Conservation (phyloP, 2,888 invertebrate species). For the Palloptera scutellata region DNA sequence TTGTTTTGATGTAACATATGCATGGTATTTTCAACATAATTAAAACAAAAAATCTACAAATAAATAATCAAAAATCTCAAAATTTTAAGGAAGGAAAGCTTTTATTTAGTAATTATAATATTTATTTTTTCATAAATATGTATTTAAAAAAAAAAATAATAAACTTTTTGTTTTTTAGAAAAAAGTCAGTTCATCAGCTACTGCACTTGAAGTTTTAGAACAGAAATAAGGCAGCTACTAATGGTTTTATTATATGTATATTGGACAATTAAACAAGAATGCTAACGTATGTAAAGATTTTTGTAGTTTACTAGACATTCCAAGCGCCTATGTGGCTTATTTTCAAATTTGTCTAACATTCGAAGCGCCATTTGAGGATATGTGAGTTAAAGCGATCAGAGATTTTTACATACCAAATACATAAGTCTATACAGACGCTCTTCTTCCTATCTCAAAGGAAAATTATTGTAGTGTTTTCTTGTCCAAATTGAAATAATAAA, state of each 20-base stretch:
- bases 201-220: slow-evolving; percentile 26
- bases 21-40: neutral
- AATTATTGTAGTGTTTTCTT: slow-evolving; percentile 30
- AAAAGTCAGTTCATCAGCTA: slow-evolving; percentile 13
- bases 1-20: neutral
- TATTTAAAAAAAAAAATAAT: neutral
- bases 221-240: slow-evolving; percentile 30
- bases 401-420: no score
- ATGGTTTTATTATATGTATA: slow-evolving; percentile 32
- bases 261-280: slow-evolving; percentile 25
- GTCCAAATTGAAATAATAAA: slow-evolving; percentile 35
- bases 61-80: slow-evolving; percentile 7
- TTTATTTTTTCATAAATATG: slow-evolving; percentile 2
- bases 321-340: no score
- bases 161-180: no score
- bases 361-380: no score
- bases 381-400: no score
- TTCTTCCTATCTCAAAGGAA: neutral
- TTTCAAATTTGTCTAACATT: no score
- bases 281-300: no score
- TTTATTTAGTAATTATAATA: neutral
- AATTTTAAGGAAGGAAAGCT: neutral
- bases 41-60: neutral
- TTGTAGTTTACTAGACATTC: no score
- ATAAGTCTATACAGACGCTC: no score